These are phyloP conservation scores for Mohoua ochrocephala DNA, from an alignment of 2,113 vertebrate genomes.

Conservation along the genomic window DNA sequence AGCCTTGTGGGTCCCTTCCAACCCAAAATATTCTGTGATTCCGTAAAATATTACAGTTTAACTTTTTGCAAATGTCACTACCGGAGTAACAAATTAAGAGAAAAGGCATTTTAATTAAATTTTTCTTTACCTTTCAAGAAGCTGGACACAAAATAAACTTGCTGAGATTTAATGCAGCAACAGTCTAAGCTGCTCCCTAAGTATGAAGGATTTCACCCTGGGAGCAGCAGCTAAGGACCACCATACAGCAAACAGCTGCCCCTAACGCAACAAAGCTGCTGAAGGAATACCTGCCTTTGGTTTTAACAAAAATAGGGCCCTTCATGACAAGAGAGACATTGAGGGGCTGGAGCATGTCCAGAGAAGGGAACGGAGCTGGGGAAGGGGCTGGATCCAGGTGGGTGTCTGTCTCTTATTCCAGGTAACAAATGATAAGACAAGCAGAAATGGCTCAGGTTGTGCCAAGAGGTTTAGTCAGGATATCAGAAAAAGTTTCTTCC, in stretches of 20 bases:
- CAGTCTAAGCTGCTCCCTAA: not conserved
- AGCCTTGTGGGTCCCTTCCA: rapidly evolving
- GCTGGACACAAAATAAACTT: not conserved
- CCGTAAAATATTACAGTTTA: not conserved
- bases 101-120: not conserved
- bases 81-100: not conserved
- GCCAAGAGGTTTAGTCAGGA: too few relatives aligned
- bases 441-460: not conserved
- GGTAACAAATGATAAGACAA: not conserved
- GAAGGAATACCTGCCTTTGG: not conserved
- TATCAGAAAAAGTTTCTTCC: not conserved
- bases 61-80: not conserved
- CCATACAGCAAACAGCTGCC: not conserved
- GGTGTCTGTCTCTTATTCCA: rapidly evolving
- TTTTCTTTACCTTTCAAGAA: not conserved
- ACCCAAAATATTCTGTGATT: rapidly evolving
- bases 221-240: not conserved
- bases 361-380: not conserved
- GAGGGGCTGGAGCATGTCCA: not conserved
- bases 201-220: not conserved
- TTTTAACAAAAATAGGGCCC: not conserved
- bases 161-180: not conserved
- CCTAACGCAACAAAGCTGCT: not conserved
- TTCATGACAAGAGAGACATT: not conserved
- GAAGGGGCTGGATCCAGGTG: not conserved